phyloP scores from a whole-genome alignment of 2,888 invertebrate species.

The Troides aeacus region DNA sequence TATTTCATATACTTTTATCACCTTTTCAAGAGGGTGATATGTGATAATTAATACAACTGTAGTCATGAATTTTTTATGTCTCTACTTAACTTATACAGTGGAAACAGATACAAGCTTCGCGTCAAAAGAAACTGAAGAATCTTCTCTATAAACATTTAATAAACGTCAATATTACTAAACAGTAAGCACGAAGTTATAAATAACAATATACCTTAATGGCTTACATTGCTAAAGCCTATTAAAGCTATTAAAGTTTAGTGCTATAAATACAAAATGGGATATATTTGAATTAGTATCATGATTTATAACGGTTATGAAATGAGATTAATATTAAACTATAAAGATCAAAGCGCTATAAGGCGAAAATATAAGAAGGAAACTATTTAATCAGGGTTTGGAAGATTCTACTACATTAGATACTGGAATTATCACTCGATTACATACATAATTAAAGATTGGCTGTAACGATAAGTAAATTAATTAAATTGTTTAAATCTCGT shows the following conservation, averaged over 20 bases:
- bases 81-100: conserved; percentile 19
- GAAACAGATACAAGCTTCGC: conserved; percentile 27
- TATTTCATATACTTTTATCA: not conserved
- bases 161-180: conserved; percentile 23
- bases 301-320: not conserved
- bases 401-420: too few species aligned
- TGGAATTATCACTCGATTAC: too few species aligned
- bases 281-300: not conserved
- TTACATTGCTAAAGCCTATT: not conserved
- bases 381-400: too few species aligned
- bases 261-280: not conserved
- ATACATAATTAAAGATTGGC: too few species aligned
- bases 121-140: conserved; percentile 31
- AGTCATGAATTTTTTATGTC: not conserved
- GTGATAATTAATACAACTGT: not conserved
- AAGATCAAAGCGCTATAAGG: too few species aligned
- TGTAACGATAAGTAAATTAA: too few species aligned
- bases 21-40: not conserved
- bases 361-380: too few species aligned
- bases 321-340: too few species aligned
- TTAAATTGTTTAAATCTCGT: too few species aligned
- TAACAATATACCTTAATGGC: not conserved
- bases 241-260: not conserved
- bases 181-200: not conserved
- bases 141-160: conserved; percentile 30